Evolutionary conservation across 2,113 vertebrate species (phyloP), one percentile per base, ranked within the genome.

Genomic region (Tychaedon coryphoeus): DNA sequence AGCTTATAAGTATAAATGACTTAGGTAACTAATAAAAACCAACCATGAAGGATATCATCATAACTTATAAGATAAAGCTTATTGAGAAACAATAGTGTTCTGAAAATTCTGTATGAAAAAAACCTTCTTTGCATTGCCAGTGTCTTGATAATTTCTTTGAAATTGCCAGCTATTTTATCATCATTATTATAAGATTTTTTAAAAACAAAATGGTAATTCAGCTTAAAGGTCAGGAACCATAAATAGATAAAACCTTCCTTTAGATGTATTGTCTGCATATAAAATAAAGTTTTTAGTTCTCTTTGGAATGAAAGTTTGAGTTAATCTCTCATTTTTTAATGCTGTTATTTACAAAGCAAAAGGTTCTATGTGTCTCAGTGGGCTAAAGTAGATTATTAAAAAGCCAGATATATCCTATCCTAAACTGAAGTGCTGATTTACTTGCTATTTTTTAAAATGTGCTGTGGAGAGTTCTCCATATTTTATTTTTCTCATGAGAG

Each of bases 81-180:
- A 84, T 19, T 67, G 82, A 86, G 51, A 92, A 92, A 80, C 1
- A 5, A 17, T 47, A 10, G 5, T 29, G 13, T 90, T 92, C 56
- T 77, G 57, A 93, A 88, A 84, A 86, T 66, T 76, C 69, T 67
- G 15, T 58, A 60, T 56, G 31, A 75, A 89, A 83, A 89, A 89
- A 62, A 6, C 6, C 25, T 70, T 33, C 31, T 88, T 95, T 86
- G 26, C 66, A 85, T 82, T 90, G 45, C 31, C 60, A 64, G 20
- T 51, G 20, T 74, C 57, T 91, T 12, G 20, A 40, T 72, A 84
- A 77, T 84, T 83, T 79, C 26, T 86, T 82, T 76, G 60, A 92
- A 95, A 88, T 77, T 77, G 9, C 80, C 61, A 57, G 48, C n/a
- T 96, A 42, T 78, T 93, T 87, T 75, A 75, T 93, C 89, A 89